Evolutionary conservation across 2,113 vertebrate species (phyloP).

Genomic region (Crotalus viridis): DNA sequence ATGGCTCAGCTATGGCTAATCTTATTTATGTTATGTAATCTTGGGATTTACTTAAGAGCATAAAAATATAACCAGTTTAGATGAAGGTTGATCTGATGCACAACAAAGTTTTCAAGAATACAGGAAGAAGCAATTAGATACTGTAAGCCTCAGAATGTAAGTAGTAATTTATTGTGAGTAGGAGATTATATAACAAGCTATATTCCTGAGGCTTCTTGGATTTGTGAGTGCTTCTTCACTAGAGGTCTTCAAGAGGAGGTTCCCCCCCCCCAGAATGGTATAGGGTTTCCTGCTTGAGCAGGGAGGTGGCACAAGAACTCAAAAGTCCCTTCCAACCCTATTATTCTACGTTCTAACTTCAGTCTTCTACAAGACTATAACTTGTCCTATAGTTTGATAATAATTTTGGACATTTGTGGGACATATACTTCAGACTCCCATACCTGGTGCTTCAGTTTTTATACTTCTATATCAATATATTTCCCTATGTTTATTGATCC

Average conservation of each 20-base stretch:
- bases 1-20: background rate
- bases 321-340: background rate
- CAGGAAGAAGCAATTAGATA: background rate
- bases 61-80: background rate
- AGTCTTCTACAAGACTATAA: background rate
- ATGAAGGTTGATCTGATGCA: background rate
- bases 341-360: background rate
- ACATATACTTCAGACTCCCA: background rate
- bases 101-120: background rate
- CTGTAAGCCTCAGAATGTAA: background rate
- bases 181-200: background rate
- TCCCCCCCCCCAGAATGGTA: background rate
- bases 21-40: background rate
- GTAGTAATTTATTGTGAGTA: background rate
- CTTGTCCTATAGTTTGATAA: background rate
- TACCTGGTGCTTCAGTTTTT: background rate
- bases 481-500: background rate
- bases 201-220: background rate
- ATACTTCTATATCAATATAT: background rate
- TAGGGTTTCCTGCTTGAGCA: background rate
- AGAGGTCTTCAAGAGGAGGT: background rate
- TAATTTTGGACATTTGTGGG: background rate
- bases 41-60: background rate
- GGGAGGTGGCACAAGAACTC: background rate
- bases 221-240: background rate